These are phyloP conservation scores for Enteromius mattozi DNA, from an alignment of 2,797 vertebrate species.

Conservation along the genomic window DNA sequence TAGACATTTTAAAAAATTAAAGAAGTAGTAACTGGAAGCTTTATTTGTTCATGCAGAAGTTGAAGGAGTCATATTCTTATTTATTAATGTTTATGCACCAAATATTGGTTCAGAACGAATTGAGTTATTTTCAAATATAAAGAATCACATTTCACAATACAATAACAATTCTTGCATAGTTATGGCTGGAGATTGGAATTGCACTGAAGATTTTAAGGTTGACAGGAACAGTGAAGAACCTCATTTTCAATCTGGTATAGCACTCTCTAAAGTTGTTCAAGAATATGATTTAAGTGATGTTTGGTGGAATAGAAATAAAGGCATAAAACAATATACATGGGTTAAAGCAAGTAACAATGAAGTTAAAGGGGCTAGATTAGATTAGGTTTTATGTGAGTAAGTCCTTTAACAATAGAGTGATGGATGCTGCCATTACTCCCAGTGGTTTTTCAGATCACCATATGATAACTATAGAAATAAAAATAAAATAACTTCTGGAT, in stretches of 20 bases:
- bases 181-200: background rate
- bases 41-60: background rate
- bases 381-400: background rate
- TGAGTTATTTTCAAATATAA: background rate
- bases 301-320: background rate
- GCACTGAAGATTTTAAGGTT: background rate
- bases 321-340: background rate
- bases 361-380: background rate
- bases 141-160: background rate
- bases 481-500: background rate
- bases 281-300: background rate
- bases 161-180: background rate
- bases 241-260: background rate
- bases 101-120: background rate
- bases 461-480: background rate
- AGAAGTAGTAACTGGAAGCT: background rate
- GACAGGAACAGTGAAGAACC: background rate
- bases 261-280: background rate
- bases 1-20: no score
- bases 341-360: background rate
- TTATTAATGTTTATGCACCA: background rate
- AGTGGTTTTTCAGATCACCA: background rate
- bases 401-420: background rate
- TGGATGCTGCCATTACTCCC: background rate
- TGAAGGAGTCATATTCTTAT: background rate